A percentile compares a stretch with the other conserved stretches of the same genome.
Evolutionary conservation across 1,140 invertebrate genomes (phyloP).

Genomic region (Bilobella aurantiaca): DNA sequence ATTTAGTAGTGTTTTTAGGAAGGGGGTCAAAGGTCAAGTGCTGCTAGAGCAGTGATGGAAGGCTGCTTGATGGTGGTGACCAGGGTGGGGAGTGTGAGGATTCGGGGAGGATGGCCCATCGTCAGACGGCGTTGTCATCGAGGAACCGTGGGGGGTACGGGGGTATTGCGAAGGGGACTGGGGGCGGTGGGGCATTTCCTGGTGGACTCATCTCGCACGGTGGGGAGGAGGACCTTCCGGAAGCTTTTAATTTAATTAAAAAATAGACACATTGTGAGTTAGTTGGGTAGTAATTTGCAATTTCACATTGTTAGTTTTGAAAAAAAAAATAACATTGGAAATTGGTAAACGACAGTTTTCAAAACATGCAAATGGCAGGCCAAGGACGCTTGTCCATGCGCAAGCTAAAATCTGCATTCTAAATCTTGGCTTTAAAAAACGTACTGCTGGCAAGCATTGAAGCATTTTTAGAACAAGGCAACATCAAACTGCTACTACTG

Average conservation of each 20-base stretch:
- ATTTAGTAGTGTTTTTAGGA: neutral
- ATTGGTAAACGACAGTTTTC: too few species aligned
- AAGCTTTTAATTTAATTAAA: constrained; percentile 5
- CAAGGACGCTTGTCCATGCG: too few species aligned
- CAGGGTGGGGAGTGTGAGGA: neutral
- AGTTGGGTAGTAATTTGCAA: too few species aligned
- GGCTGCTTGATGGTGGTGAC: neutral
- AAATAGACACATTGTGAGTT: neutral
- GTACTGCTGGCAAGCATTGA: too few species aligned
- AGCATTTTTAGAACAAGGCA: too few species aligned
- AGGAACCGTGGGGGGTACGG: constrained; percentile 28
- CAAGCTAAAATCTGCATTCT: too few species aligned
- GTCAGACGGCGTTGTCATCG: constrained; percentile 32
- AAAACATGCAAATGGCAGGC: too few species aligned
- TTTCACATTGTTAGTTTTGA: too few species aligned
- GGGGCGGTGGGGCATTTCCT: constrained; percentile 23
- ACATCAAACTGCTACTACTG: too few species aligned
- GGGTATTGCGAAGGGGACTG: constrained; percentile 32
- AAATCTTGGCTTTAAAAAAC: too few species aligned
- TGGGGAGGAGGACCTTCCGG: constrained; percentile 27
- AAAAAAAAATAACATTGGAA: too few species aligned
- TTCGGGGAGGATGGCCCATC: neutral
- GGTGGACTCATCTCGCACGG: constrained; percentile 20
- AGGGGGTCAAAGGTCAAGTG: neutral
- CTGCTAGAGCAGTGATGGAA: neutral